Evolutionary conservation across 2,888 invertebrate genomes (phyloP).

Genomic region (Pyrocoelia pectoralis): DNA sequence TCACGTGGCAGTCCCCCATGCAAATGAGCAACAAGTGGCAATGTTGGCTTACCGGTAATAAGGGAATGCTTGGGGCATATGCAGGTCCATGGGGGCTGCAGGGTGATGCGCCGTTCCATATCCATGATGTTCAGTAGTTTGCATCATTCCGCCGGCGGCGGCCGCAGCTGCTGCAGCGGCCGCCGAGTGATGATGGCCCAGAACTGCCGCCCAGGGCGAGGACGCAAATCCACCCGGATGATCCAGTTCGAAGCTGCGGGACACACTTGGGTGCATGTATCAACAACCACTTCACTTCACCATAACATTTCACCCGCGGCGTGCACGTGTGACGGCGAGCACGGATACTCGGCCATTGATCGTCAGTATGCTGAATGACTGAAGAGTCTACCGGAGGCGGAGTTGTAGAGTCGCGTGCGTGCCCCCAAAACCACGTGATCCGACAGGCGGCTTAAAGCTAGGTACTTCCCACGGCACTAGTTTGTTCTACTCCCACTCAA

Average conservation of each 20-base stretch:
- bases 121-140: constrained; percentile 61
- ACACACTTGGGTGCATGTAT: constrained; percentile 56
- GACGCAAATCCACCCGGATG: constrained; percentile 76
- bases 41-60: constrained; percentile 80
- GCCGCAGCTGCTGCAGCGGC: constrained; percentile 59
- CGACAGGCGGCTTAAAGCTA: constrained; percentile 48
- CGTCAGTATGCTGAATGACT: constrained; percentile 58
- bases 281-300: constrained; percentile 41
- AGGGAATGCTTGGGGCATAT: constrained; percentile 90
- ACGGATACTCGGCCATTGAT: constrained; percentile 74
- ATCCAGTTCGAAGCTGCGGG: constrained; percentile 68
- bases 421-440: constrained; percentile 63
- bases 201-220: constrained; percentile 79
- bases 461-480: constrained; percentile 47
- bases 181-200: constrained; percentile 67
- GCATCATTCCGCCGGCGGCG: constrained; percentile 59
- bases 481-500: constrained; percentile 54
- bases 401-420: constrained; percentile 64
- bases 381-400: constrained; percentile 60
- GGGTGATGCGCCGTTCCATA: constrained; percentile 67
- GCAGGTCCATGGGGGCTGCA: constrained; percentile 83
- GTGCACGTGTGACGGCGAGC: constrained; percentile 65
- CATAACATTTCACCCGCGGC: constrained; percentile 40
- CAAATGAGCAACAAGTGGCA: constrained; percentile 56
- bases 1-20: constrained; percentile 56